Base-by-base conservation (phyloP, 2,797 vertebrate genomes). In the Cyprinodon diabolis region DNA sequence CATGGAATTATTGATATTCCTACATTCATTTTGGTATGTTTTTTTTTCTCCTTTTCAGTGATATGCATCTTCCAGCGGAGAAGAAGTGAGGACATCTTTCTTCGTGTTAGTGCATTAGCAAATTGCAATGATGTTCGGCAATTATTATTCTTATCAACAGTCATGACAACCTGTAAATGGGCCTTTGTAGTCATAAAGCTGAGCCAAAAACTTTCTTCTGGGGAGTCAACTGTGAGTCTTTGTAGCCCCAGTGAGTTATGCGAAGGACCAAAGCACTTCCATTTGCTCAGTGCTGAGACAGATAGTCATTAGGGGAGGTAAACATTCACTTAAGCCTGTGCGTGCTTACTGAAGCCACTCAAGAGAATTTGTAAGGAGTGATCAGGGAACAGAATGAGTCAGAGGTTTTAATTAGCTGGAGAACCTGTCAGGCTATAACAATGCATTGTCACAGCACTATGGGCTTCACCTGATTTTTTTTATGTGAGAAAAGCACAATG, bases 371-470 rank as follows among this genome's bases (percentile, higher is more conserved):
- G 85, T 85, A 86, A 91, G 87, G 81, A 91, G 87, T 79, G 87
- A 93, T 93, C 90, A 87, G 87, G 90, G 90, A 90, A 82, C 74
- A 71, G 77, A 88, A 86, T 68, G 87, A 87, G 87, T 86, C 88
- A 87, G 86, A 91, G 93, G 90, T 94, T 94, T 94, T 94, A 95
- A 95, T 94, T 94, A 94, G 90, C 86, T 85, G 83, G 80, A 90
- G 80, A 90, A 88, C 85, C 83, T 93, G 92, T 91, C 92, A 92
- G 92, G 86, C 84, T 89, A 86, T 91, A 86, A 90, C 90, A 79
- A 85, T 66, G 81, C 82, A 90, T 90, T 89, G 87, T 83, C 89
- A 81, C 66, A 54, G 66, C 55, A 3, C 5, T 35, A 71, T 73
- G 81, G 66, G 58, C 67, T 87, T 83, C 77, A 54, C 81, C 72